Base-by-base conservation (phyloP, 2,113 vertebrate species). In the Rhynchomys soricoides region DNA sequence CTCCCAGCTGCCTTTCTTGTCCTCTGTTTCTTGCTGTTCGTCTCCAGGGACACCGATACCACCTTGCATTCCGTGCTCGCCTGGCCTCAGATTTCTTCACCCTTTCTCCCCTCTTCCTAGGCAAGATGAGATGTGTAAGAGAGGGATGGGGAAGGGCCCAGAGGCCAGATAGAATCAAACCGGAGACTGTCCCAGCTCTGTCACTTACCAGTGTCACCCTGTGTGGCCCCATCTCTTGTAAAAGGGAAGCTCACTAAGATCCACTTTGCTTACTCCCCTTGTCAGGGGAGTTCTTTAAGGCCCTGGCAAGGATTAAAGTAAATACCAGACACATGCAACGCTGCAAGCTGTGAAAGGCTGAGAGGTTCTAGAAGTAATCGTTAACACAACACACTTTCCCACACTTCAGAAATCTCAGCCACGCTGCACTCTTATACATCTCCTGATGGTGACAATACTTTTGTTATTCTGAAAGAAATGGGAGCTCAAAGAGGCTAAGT, bases 401-500 rank as follows among this genome's bases (percentile, higher is more conserved):
- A 74, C 70, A 24, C 37, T 13, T 64, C 22, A 75, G 70, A 87
- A 52, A n/a, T 71, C 55, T 74, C 48, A 79, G 78, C 21, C 15
- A 86, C 86, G 66, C 90, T 59, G 52, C 57, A 9, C 50, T 62
- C 34, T 96, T 89, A 68, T 48, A n/a, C 77, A 50, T 40, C 62
- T 57, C 70, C 86, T 93, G n/a, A 88, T 90, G 87, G 78, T 71
- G 59, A 82, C 91, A 64, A 10, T 2, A 62, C 37, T 43, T 7
- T 57, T 29, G 78, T 75, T 87, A 75, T n/a, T 40, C 37, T 43
- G 17, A 82, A 78, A 48, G 45, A 73, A 94, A 71, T 16, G 4
- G 50, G 71, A 77, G 79, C 26, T 71, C 81, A 79, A 83, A 94
- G 94, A 83, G 50, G 87, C 86, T 94, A 88, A 94, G 81, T 45